Conservation (phyloP, 1,140 invertebrate species). For the Neoseiulus cucumeris region DNA sequence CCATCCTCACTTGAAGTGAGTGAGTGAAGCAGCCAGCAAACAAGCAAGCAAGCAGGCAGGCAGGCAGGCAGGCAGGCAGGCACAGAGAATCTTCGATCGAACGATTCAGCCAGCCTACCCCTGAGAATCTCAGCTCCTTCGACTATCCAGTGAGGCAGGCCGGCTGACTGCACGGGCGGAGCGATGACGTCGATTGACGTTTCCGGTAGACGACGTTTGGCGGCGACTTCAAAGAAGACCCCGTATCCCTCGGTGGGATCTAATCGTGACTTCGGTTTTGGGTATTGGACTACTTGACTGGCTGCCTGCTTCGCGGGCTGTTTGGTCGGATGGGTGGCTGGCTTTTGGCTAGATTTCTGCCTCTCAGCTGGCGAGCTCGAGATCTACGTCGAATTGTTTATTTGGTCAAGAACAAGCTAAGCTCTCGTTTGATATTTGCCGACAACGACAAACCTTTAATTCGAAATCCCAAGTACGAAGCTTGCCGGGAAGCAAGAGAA, state of each 20-base stretch:
- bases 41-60: neutral
- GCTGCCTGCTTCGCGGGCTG: no score
- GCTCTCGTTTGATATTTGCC: neutral
- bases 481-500: no score
- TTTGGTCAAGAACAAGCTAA: neutral
- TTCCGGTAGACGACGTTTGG: neutral
- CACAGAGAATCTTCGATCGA: neutral
- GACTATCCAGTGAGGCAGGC: neutral
- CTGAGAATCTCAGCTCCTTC: neutral
- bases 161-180: neutral
- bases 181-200: constrained; percentile 9
- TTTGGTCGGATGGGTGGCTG: no score
- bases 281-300: no score
- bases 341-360: no score
- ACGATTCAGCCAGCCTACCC: no score
- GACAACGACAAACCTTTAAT: constrained; percentile 5
- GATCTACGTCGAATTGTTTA: no score
- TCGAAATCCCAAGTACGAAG: neutral
- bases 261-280: no score
- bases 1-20: no score
- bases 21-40: no score
- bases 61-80: neutral
- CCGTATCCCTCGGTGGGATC: no score
- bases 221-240: neutral
- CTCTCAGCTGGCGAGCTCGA: no score